Base-by-base conservation (phyloP, 2,888 invertebrate genomes). In the Agrochola lota region DNA sequence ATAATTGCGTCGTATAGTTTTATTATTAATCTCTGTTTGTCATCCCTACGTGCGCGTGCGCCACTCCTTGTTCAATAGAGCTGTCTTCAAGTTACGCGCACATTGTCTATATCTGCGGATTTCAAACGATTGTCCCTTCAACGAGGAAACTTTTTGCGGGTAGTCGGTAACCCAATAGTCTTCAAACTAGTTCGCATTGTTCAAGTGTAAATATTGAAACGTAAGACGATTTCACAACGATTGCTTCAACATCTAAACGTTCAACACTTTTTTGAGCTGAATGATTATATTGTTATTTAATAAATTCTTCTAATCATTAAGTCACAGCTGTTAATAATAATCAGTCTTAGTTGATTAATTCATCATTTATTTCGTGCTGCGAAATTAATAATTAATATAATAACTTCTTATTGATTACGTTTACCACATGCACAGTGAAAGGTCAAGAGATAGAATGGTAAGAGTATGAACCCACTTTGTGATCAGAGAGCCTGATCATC, bases 31-130 rank as follows among this genome's bases (percentile, higher is more conserved):
- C 1, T 64, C 3, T 30, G 6, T 1, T 15, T 66, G 81, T 1
- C 88, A 89, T 49, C 88, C 88, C 76, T 88, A 63, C 6, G n/a
- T 79, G 78, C 79, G 84, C 87, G 84, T 72, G 87, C 84, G 84
- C 80, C 77, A 75, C 69, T 68, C 66, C 52, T 77, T 35, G 43
- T 74, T 89, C 78, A 85, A 89, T 89, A 90, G 89, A 81, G 85
- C 64, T 60, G 87, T 85, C 83, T 89, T 89, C 89, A 85, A 85
- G 89, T 88, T 89, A 85, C 90, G 85, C 81, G 85, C 72, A 82
- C 76, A 87, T 90, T 88, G 89, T 88, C 88, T 89, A 88, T 82
- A 75, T 70, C 52, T 77, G 87, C 78, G 74, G 71, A 72, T 81
- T 79, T 81, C 72, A 68, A 77, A 70, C 84, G 86, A 80, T 83